Conservation (phyloP, 1,140 invertebrate species). For the Drosophila elegans region DNA sequence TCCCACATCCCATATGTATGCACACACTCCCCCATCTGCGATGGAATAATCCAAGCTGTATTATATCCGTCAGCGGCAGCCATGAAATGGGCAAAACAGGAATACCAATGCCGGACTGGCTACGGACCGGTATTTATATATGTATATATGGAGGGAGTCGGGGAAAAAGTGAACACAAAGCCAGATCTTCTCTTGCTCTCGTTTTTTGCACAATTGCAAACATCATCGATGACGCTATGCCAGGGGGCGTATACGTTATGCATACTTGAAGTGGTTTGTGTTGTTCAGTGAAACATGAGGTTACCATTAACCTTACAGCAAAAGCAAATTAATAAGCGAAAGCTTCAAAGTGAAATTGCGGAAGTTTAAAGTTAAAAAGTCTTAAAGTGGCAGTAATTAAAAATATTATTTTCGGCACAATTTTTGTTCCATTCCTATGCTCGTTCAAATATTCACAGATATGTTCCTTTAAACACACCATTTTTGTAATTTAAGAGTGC, state of each 20-base stretch:
- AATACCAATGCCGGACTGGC: slow-evolving; percentile 3
- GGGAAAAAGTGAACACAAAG: slow-evolving; percentile 29
- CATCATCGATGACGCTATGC: slow-evolving; percentile 37
- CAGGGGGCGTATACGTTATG: slow-evolving; percentile 55
- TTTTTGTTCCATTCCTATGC: no score
- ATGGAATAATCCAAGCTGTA: slow-evolving; percentile 65
- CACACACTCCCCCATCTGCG: slow-evolving; percentile 2
- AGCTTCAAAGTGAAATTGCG: background rate
- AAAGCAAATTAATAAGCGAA: background rate
- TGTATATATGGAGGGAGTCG: slow-evolving; percentile 7
- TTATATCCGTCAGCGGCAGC: slow-evolving; percentile 52
- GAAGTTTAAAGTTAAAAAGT: no score
- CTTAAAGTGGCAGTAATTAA: no score
- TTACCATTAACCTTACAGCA: background rate
- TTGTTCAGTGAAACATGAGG: background rate
- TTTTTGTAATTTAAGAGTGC: no score
- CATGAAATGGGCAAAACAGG: slow-evolving; percentile 24
- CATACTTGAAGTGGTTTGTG: background rate
- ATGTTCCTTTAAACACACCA: no score
- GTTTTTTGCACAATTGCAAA: slow-evolving; percentile 55
- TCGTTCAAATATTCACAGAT: no score
- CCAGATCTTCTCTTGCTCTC: slow-evolving; percentile 11
- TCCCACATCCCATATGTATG: background rate
- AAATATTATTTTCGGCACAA: no score
- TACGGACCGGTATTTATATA: slow-evolving; percentile 1